These are phyloP conservation scores for Myocastor coypus DNA, from an alignment of 2,113 vertebrate genomes.

Conservation along the genomic window DNA sequence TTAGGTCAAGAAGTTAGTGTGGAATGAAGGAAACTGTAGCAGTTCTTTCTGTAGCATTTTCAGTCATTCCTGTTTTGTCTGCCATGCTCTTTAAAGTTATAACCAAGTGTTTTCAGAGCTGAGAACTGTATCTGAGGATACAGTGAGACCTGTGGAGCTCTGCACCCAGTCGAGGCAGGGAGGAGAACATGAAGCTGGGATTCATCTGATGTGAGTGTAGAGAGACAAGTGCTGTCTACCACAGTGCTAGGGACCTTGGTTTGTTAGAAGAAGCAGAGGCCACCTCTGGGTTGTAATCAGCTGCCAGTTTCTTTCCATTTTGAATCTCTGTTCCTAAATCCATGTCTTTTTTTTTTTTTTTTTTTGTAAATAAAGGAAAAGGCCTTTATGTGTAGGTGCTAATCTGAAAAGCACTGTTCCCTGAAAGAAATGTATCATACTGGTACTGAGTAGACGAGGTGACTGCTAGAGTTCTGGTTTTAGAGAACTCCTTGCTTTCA, in stretches of 20 bases:
- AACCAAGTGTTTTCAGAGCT: not conserved
- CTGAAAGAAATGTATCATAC: not conserved
- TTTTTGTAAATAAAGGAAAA: not conserved
- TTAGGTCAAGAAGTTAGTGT: not conserved
- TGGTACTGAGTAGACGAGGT: not conserved
- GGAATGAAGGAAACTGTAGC: not conserved
- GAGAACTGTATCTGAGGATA: not conserved
- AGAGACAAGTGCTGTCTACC: not conserved
- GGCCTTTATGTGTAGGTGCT: not conserved
- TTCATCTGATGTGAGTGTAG: not conserved
- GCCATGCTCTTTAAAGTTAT: not conserved
- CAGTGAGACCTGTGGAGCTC: not conserved
- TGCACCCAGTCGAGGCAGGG: not conserved
- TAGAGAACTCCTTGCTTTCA: not conserved
- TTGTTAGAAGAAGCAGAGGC: not conserved
- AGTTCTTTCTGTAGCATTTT: not conserved
- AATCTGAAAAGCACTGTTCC: not conserved
- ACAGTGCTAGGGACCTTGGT: accelerated
- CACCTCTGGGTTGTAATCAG: not conserved
- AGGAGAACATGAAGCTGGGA: not conserved
- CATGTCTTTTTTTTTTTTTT: not conserved
- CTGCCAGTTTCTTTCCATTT: not conserved
- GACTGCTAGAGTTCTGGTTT: not conserved
- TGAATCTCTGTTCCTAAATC: slow-evolving; percentile 29
- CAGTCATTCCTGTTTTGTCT: not conserved